Evolutionary conservation across 1,140 invertebrate genomes (phyloP).

Genomic region (Camponotus pennsylvanicus): DNA sequence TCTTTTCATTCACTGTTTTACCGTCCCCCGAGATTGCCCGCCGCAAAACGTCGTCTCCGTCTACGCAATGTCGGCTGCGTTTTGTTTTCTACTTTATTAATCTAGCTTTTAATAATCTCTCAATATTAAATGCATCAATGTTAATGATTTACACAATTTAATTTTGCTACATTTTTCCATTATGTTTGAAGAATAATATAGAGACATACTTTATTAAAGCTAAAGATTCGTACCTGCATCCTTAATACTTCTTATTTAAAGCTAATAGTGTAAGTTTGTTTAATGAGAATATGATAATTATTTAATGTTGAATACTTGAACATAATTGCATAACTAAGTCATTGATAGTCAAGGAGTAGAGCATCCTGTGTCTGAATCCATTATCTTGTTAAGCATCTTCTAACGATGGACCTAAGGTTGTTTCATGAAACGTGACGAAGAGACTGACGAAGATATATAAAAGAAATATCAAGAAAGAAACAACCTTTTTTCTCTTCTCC

Average conservation of each 20-base stretch:
- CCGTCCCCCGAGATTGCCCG: conserved; percentile 11
- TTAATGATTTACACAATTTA: not conserved
- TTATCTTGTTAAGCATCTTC: conserved; percentile 83
- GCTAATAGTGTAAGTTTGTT: not conserved
- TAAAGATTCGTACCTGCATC: not conserved
- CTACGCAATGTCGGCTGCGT: not conserved
- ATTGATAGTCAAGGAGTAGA: conserved; percentile 83
- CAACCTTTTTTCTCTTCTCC: not conserved
- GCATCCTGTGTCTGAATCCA: conserved; percentile 82
- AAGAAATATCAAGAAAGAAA: conserved; percentile 8
- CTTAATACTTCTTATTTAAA: not conserved
- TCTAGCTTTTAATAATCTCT: not conserved
- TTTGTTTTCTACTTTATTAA: not conserved
- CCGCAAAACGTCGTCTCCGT: conserved; percentile 27
- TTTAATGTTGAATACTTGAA: not conserved
- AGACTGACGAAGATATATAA: conserved; percentile 71
- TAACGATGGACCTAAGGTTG: conserved; percentile 62
- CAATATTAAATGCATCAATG: not conserved
- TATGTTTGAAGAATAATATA: not conserved
- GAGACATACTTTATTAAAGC: not conserved
- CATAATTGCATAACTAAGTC: conserved; percentile 67
- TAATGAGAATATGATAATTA: not conserved
- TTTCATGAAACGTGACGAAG: conserved; percentile 79
- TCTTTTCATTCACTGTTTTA: conserved; percentile 72
- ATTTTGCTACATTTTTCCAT: not conserved